Conservation (phyloP, 2,888 invertebrate species). For the Melieria omissa region DNA sequence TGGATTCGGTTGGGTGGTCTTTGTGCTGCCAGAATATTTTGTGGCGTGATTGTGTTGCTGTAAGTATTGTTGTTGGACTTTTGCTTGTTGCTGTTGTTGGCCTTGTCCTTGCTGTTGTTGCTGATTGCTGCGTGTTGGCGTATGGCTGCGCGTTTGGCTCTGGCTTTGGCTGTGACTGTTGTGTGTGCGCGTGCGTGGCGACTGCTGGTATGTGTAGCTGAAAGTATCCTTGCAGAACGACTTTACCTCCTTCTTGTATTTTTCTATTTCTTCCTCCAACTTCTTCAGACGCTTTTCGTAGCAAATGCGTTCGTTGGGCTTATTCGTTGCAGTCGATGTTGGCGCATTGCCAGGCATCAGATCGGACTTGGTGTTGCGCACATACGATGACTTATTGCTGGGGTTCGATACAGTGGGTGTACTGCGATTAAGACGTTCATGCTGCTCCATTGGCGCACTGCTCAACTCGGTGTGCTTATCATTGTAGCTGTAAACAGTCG, state of each 20-base stretch:
- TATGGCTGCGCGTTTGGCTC: background rate
- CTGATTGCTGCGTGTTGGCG: constrained; percentile 16
- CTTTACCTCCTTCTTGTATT: constrained; percentile 57
- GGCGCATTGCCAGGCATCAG: constrained; percentile 31
- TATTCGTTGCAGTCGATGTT: background rate
- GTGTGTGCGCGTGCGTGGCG: constrained; percentile 5
- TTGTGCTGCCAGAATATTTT: background rate
- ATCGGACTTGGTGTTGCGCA: constrained; percentile 46
- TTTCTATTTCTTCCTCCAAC: constrained; percentile 56
- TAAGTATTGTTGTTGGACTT: constrained; percentile 3
- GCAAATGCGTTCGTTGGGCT: constrained; percentile 47
- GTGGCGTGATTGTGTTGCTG: constrained; percentile 3
- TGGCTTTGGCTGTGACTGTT: background rate
- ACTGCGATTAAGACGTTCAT: constrained; percentile 30
- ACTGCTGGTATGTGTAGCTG: constrained; percentile 37
- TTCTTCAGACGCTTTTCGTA: constrained; percentile 54
- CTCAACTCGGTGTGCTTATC: background rate
- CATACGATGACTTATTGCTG: constrained; percentile 17
- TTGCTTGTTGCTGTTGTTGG: constrained; percentile 21
- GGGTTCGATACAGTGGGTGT: constrained; percentile 10
- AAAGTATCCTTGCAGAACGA: constrained; percentile 51
- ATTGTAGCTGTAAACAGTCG: background rate
- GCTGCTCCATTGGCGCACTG: background rate
- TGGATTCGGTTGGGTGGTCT: constrained; percentile 1
- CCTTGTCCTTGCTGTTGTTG: background rate